phyloP scores from a whole-genome alignment of 2,113 vertebrate species.

The Papio anubis region DNA sequence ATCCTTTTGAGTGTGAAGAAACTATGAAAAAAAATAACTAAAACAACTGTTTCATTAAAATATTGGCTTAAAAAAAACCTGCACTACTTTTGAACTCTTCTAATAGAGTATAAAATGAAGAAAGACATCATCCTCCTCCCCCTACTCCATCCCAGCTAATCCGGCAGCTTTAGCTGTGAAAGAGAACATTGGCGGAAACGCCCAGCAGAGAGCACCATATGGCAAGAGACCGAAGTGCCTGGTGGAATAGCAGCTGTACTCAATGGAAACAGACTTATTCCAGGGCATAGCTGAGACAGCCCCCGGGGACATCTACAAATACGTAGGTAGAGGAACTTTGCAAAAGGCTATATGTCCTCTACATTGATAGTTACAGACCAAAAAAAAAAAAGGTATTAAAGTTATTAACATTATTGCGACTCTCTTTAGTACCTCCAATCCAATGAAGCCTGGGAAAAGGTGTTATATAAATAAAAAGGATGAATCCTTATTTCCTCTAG shows the following conservation, averaged over 20 bases:
- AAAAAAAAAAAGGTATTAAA: background rate
- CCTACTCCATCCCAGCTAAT: background rate
- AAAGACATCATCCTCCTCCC: background rate
- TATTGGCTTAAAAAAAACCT: background rate
- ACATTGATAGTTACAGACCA: background rate
- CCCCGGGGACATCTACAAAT: background rate
- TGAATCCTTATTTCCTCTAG: background rate
- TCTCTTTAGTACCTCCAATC: background rate
- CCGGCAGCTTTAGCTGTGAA: background rate
- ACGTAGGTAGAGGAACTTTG: background rate
- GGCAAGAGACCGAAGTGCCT: background rate
- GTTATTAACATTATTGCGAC: background rate
- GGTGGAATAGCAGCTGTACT: background rate
- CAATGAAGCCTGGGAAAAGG: background rate
- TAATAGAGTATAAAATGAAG: background rate
- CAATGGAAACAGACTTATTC: background rate
- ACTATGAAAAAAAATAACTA: background rate
- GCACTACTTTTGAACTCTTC: background rate
- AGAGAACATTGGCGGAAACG: background rate
- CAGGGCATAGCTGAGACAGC: background rate
- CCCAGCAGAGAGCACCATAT: constrained; percentile 35
- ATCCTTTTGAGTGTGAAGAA: background rate
- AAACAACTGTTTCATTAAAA: constrained; percentile 9
- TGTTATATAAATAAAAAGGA: background rate
- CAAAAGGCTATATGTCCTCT: background rate